These are phyloP conservation scores for Apotomis turbidana DNA, from an alignment of 2,888 invertebrate genomes.

Conservation along the genomic window DNA sequence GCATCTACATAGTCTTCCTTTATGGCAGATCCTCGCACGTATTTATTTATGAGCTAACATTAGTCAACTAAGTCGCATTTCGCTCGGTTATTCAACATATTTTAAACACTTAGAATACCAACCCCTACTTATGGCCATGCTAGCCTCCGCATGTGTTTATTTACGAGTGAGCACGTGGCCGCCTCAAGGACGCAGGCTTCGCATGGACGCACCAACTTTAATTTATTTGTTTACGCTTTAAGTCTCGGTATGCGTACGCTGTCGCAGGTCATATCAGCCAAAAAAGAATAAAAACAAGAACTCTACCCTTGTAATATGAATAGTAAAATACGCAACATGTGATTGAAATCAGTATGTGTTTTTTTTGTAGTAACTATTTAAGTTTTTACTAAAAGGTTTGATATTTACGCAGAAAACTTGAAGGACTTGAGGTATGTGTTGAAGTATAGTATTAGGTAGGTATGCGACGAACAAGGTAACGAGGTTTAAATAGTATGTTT, in stretches of 20 bases:
- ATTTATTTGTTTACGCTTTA: constrained; percentile 33
- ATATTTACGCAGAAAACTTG: constrained; percentile 19
- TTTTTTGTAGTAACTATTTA: not conserved
- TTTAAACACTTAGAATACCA: no score
- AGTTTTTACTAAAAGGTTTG: not conserved
- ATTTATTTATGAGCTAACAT: no score
- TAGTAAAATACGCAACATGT: not conserved
- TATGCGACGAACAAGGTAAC: constrained; percentile 20
- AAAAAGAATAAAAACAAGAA: constrained; percentile 1
- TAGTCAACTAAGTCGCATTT: no score
- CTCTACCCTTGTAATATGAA: not conserved
- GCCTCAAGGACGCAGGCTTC: constrained; percentile 60
- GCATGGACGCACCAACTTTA: constrained; percentile 40
- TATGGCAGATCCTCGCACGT: no score
- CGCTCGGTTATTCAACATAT: no score
- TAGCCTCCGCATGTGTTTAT: not conserved
- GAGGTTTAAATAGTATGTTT: constrained; percentile 20
- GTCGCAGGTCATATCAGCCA: not conserved
- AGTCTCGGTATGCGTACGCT: constrained; percentile 30
- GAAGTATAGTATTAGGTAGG: not conserved
- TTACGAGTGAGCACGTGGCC: constrained; percentile 58
- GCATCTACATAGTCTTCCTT: no score
- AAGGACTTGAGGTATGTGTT: constrained; percentile 8
- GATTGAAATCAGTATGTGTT: constrained; percentile 3
- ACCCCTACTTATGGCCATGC: not conserved